Base-by-base conservation (phyloP, 2,113 vertebrate species). In the Chauna torquata region DNA sequence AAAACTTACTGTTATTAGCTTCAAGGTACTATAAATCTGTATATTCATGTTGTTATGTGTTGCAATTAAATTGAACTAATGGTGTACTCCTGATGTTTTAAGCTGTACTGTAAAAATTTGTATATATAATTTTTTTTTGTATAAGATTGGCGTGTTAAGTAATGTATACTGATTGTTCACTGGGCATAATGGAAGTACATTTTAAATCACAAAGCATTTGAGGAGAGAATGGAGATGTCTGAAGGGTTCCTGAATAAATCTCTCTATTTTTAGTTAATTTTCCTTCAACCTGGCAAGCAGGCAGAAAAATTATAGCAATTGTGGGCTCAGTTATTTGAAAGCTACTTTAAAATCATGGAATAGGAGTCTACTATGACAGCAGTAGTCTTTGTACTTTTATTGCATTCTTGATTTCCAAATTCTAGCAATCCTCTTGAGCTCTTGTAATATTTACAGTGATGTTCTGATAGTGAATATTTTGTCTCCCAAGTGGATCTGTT, bases 381-480 rank as follows among this genome's bases (percentile, higher is more conserved):
- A 40, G 24, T 81, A 66, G 50, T 83, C 88, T 88, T 77, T 85
- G 74, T 87, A 82, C 57, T 92, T 93, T 47, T 42, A 81, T 82
- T 64, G 11, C 71, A 20, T 88, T 88, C 58, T 52, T 80, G 36
- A 38, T 83, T 94, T 93, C 27, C n/a, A 86, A 86, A 65, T 88
- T 85, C 50, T 80, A 65, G 36, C 68, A 86, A 17, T 90, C 22
- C 32, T 75, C 58, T 84, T 91, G 88, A 92, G 59, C 7, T 92
- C 16, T 47, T 85, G 38, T 69, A 87, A 54, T 94, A 88, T 90
- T 95, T 93, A 58, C n/a, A 85, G n/a, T 47, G 62, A 52, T 85
- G n/a, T 40, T 88, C 75, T 86, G 24, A 66, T 78, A 58, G 8
- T 38, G n/a, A 94, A 34, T 86, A 72, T 80, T 86, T 88, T 15